phyloP scores from a whole-genome alignment of 2,113 vertebrate genomes.

The Ameiurus melas region DNA sequence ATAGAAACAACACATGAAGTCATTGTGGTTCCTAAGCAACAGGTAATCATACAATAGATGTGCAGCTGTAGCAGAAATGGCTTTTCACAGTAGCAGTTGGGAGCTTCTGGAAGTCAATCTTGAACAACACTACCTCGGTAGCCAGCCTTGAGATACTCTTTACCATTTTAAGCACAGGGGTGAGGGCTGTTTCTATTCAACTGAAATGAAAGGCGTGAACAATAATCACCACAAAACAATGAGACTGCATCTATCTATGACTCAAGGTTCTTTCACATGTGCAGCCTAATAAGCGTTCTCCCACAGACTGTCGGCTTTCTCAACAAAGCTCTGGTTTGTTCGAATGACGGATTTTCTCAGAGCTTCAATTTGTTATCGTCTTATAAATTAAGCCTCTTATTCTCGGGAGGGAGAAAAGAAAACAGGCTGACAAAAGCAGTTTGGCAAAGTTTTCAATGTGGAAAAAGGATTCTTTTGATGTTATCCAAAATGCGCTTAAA shows the following conservation, averaged over 20 bases:
- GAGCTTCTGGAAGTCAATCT: conserved; percentile 56
- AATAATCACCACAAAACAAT: conserved; percentile 67
- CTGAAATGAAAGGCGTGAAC: conserved; percentile 49
- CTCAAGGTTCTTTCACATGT: conserved; percentile 54
- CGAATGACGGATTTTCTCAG: conserved; percentile 44
- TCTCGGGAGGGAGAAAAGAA: background rate
- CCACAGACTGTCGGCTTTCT: conserved; percentile 46
- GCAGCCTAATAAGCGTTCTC: conserved; percentile 60
- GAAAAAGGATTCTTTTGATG: conserved; percentile 10
- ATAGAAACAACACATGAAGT: conserved; percentile 55
- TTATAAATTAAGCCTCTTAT: conserved; percentile 55
- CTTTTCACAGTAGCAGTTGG: conserved; percentile 64
- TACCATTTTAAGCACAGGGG: conserved; percentile 53
- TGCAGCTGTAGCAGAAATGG: conserved; percentile 54
- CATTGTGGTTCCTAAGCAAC: conserved; percentile 77
- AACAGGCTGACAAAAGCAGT: conserved; percentile 1
- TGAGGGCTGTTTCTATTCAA: conserved; percentile 55
- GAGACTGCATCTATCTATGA: conserved; percentile 63
- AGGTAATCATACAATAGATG: conserved; percentile 68
- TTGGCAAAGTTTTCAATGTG: background rate
- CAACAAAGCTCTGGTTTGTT: conserved; percentile 47
- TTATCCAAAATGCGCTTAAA: background rate
- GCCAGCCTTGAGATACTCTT: conserved; percentile 66
- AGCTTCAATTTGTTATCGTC: conserved; percentile 42
- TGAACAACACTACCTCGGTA: conserved; percentile 54